Evolutionary conservation across 1,140 invertebrate species (phyloP), one percentile per base, ranked within the genome.

Genomic region (Aplysia californica): DNA sequence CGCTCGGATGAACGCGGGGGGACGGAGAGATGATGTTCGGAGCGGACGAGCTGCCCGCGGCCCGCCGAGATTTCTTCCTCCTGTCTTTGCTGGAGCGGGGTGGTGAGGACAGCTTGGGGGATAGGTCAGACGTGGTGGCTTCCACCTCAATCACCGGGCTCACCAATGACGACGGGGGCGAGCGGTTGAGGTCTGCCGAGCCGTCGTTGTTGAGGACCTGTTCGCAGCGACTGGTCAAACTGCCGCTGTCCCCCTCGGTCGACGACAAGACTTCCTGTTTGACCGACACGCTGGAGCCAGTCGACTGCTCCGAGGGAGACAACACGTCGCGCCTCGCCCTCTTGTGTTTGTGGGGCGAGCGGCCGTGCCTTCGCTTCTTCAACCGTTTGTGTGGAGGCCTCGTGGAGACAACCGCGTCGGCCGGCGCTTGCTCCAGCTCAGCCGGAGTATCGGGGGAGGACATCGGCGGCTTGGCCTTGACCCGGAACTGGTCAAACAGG

Each of bases 401-500:
- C 31, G 66, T 3, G 26, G 18, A 21, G 1, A 6, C 35, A 23
- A 33, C 1, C 29, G 4, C 4, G 41, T 3, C 0, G 23, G 2
- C 1, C n/a, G 3, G 15, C 3, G 10, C n/a, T 26, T n/a, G n/a
- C n/a, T n/a, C n/a, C n/a, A n/a, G n/a, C n/a, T n/a, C n/a, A n/a
- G n/a, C 6, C 15, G 20, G 35, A n/a, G 41, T 73, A 4, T 73
- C 70, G 26, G 70, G 70, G 6, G 70, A 61, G 5, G 70, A 73
- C 20, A 61, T 2, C 2, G 50, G 38, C 21, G 23, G 31, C n/a
- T 73, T 59, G 5, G 26, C 56, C 18, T 61, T 26, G 55, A 66
- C 26, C 4, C 61, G 5, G n/a, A 75, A 75, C 21, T 75, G 59
- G 35, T 64, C 72, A 75, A 75, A 75, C 29, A 75, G 29, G 35